Evolutionary conservation across 2,888 invertebrate species (phyloP).

Genomic region (Hypolimnas misippus): DNA sequence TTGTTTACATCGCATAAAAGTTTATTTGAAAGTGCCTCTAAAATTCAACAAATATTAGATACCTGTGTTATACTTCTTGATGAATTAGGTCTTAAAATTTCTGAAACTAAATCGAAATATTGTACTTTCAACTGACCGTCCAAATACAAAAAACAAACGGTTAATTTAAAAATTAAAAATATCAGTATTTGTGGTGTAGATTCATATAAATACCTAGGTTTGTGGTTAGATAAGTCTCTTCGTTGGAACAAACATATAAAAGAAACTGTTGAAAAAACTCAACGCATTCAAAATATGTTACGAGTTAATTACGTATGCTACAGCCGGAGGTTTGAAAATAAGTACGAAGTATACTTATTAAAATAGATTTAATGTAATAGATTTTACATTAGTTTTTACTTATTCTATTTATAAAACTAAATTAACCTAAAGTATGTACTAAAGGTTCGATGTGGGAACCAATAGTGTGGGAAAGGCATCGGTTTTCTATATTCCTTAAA

Average conservation of each 20-base stretch:
- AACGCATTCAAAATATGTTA: conserved; percentile 10
- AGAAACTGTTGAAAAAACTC: conserved; percentile 5
- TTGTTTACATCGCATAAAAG: background rate
- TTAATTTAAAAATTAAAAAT: background rate
- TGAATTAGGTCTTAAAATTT: background rate
- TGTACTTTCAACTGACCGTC: background rate
- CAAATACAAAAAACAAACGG: background rate
- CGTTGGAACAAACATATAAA: conserved; percentile 30
- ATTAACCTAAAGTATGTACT: no score
- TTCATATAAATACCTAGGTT: background rate
- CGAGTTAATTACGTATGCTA: no score
- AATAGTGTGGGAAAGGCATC: no score
- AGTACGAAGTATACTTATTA: no score
- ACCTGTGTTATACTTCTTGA: background rate
- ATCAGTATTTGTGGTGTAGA: background rate
- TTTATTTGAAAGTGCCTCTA: background rate
- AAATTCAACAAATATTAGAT: background rate
- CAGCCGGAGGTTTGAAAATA: no score
- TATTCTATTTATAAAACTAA: no score
- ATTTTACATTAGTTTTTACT: no score
- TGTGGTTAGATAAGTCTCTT: conserved; percentile 22
- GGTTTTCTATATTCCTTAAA: no score
- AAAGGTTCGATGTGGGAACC: no score
- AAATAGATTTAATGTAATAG: no score
- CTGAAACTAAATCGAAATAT: background rate